phyloP scores from a whole-genome alignment of 2,888 invertebrate genomes.

The Perizoma flavofasciatum region DNA sequence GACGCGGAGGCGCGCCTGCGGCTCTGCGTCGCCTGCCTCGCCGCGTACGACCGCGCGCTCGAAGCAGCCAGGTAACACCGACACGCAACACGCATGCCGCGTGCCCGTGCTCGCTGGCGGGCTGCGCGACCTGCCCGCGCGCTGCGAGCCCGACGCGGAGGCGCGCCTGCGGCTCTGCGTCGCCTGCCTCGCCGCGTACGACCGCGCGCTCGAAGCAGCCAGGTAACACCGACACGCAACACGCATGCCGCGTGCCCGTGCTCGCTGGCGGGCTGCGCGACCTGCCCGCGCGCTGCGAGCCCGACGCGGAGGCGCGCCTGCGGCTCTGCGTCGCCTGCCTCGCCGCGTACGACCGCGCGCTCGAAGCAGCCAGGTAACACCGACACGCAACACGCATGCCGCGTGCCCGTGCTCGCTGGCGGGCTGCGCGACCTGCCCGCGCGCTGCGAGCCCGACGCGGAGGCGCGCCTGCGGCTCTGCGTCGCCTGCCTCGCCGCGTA shows the following conservation, averaged over 20 bases:
- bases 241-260: constrained; percentile 66
- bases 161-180: constrained; percentile 50
- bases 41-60: constrained; percentile 61
- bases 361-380: constrained; percentile 41
- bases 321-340: constrained; percentile 58
- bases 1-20: constrained; percentile 42
- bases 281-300: constrained; percentile 54
- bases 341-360: constrained; percentile 60
- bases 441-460: constrained; percentile 50
- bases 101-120: constrained; percentile 73
- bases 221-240: constrained; percentile 26
- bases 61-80: constrained; percentile 37
- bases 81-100: constrained; percentile 47
- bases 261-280: constrained; percentile 68
- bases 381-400: constrained; percentile 41
- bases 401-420: constrained; percentile 74
- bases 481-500: constrained; percentile 59
- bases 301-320: constrained; percentile 40
- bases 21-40: constrained; percentile 57
- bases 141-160: constrained; percentile 47
- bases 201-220: constrained; percentile 55
- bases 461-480: constrained; percentile 49
- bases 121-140: constrained; percentile 57
- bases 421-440: constrained; percentile 60
- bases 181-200: constrained; percentile 61